A percentile compares a stretch with the other conserved stretches of the same genome.
Evolutionary conservation across 2,797 vertebrate genomes (phyloP).

Genomic region (Eleutherodactylus coqui): DNA sequence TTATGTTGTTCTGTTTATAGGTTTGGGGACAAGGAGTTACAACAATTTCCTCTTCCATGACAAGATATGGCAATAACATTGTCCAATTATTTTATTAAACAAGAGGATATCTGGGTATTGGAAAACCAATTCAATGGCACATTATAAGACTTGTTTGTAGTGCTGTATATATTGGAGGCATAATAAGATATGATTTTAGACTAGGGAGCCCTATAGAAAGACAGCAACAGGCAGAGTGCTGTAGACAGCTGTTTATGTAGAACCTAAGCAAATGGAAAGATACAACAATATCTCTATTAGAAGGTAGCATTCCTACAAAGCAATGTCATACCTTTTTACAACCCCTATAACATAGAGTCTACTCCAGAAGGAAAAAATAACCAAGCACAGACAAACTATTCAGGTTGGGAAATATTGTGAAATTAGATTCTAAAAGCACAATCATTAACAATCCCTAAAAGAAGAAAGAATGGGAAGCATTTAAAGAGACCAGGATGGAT

Average conservation of each 20-base stretch:
- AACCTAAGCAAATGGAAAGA: too few relatives aligned
- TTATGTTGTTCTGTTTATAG: slow-evolving; percentile 2
- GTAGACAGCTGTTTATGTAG: not conserved
- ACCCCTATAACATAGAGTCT: too few relatives aligned
- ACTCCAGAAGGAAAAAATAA: too few relatives aligned
- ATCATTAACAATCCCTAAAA: too few relatives aligned
- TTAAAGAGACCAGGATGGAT: too few relatives aligned
- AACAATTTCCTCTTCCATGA: not conserved
- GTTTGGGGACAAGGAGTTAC: not conserved
- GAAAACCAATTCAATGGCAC: not conserved
- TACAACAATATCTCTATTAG: too few relatives aligned
- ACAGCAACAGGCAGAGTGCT: not conserved
- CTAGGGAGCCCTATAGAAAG: not conserved
- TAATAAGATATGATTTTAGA: not conserved
- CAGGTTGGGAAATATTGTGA: too few relatives aligned
- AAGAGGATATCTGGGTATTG: not conserved
- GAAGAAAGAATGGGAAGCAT: too few relatives aligned
- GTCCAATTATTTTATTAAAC: not conserved
- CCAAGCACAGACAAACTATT: too few relatives aligned
- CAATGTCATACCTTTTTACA: too few relatives aligned
- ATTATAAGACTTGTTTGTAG: not conserved
- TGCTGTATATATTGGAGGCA: not conserved
- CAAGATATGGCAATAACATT: not conserved
- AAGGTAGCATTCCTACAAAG: too few relatives aligned
- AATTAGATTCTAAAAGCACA: too few relatives aligned